phyloP scores from a whole-genome alignment of 2,797 vertebrate species.

The Smutsia temminckii region DNA sequence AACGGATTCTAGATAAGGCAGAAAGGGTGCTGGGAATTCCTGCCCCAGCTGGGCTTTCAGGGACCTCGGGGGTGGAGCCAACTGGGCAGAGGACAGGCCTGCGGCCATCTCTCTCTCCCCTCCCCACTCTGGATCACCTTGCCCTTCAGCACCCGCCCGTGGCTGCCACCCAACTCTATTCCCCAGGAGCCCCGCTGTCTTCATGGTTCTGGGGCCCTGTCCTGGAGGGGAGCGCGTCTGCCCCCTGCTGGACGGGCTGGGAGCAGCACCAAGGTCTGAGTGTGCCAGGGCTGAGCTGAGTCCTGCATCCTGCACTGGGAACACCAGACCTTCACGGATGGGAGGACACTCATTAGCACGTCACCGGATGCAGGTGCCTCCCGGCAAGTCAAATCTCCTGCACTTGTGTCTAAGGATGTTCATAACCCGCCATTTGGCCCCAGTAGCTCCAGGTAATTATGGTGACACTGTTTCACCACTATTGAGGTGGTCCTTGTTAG shows the following conservation, averaged over 20 bases:
- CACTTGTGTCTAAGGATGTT: background rate
- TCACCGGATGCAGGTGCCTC: background rate
- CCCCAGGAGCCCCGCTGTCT: background rate
- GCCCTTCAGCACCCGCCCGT: background rate
- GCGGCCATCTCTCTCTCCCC: background rate
- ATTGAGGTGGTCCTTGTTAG: background rate
- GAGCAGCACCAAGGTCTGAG: background rate
- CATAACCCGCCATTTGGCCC: background rate
- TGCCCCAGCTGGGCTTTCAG: background rate
- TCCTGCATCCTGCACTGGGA: too few species aligned
- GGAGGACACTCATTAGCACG: background rate
- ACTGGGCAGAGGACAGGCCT: background rate
- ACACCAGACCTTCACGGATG: accelerated
- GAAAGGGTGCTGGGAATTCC: background rate
- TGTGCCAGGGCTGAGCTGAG: background rate
- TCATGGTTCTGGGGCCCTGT: background rate
- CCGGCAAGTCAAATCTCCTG: background rate
- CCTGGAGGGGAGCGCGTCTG: background rate
- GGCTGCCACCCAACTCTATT: background rate
- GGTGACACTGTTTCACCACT: background rate
- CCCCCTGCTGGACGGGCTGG: background rate
- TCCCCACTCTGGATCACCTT: accelerated
- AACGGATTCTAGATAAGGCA: background rate
- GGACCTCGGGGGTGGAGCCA: background rate
- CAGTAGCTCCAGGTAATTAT: background rate